Conservation (phyloP, 1,140 invertebrate species). For the Papilio machaon region DNA sequence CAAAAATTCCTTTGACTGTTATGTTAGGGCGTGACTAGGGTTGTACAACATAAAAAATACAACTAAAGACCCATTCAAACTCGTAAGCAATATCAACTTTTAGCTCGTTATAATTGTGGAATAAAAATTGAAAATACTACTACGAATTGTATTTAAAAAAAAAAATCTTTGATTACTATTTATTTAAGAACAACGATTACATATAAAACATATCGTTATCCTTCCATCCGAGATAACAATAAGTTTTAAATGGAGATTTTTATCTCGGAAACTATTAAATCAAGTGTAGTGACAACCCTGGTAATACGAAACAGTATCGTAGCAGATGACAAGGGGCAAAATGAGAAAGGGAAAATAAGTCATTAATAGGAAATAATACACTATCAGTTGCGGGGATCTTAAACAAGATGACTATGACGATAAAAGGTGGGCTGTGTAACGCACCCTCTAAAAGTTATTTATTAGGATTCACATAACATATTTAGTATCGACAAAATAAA, state of each 20-base stretch:
- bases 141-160: too few relatives aligned
- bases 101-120: neutral
- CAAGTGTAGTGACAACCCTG: slow-evolving; percentile 19
- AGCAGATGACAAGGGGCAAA: slow-evolving; percentile 41
- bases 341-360: slow-evolving; percentile 66
- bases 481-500: neutral
- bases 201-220: too few relatives aligned
- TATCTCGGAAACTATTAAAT: neutral
- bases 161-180: too few relatives aligned
- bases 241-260: too few relatives aligned
- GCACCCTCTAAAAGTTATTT: slow-evolving; percentile 45
- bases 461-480: neutral
- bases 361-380: slow-evolving; percentile 69
- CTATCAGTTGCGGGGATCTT: slow-evolving; percentile 62
- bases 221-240: too few relatives aligned
- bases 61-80: neutral
- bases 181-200: too few relatives aligned
- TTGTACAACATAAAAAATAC: neutral
- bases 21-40: slow-evolving; percentile 25
- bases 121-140: too few relatives aligned
- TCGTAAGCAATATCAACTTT: neutral
- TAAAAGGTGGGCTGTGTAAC: slow-evolving; percentile 51
- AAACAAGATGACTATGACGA: slow-evolving; percentile 57
- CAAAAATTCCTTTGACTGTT: slow-evolving; percentile 31
- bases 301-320: slow-evolving; percentile 11